Evolutionary conservation across 2,797 vertebrate species (phyloP), one percentile per base, ranked within the genome.

Genomic region (Hippoglossus hippoglossus): DNA sequence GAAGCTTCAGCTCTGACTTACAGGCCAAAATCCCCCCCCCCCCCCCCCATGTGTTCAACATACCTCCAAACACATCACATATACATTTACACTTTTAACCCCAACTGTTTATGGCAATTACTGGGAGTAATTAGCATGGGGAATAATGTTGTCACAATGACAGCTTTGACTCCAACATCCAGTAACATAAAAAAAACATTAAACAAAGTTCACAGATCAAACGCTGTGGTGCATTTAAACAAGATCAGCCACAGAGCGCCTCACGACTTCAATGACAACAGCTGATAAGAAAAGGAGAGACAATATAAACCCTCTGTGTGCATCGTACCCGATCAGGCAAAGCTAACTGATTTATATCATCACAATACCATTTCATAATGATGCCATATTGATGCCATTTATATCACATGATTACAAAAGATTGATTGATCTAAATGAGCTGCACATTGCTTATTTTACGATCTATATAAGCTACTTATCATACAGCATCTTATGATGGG

Each of bases 161-260:
- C 22, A 50, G 28, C 59, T 57, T 75, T 13, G 55, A 58, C 34
- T 11, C 19, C 39, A 60, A 73, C 24, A 51, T 59, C 21, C 47
- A 67, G 25, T 47, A 67, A 56, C 25, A 72, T 68, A 19, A 67
- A 22, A 64, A 64, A 76, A 79, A 68, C 51, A 78, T 77, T 79
- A 77, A 24, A 62, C 46, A 44, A 58, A 81, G 70, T 75, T 55
- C 47, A 67, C 51, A 75, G 63, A 76, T 75, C 39, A 82, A 73
- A 77, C 34, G 22, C 44, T 50, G 56, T 13, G n/a, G 16, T 78
- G 71, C 56, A 75, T 79, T 71, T 80, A 73, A 80, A 85, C 47
- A 36, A 71, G 68, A 70, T n/a, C 65, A 67, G 34, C 41, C 31
- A 25, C 24, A 55, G 36, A 63, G 9, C n/a, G 41, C 57, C 19